A percentile compares a stretch with the other conserved stretches of the same genome.
Conservation (phyloP, 2,797 vertebrate species). For the Urophycis tenuis region DNA sequence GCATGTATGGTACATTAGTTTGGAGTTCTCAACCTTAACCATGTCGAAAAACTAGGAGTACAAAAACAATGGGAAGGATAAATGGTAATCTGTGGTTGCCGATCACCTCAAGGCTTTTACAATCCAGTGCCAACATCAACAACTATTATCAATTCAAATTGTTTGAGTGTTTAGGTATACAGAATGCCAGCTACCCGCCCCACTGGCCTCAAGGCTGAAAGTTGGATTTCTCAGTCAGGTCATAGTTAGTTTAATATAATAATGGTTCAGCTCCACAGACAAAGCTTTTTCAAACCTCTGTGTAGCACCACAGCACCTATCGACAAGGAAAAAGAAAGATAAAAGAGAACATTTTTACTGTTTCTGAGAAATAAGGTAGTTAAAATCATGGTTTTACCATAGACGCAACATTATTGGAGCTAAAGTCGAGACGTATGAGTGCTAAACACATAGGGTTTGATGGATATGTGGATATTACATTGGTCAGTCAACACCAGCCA, state of each 20-base stretch:
- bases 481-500: slow-evolving; percentile 1
- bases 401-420: neutral
- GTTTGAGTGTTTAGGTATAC: slow-evolving; percentile 1
- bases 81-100: neutral
- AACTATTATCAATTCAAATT: neutral
- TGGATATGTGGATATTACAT: neutral
- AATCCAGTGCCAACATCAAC: neutral
- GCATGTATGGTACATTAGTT: neutral
- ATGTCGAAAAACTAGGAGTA: neutral
- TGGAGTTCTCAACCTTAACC: neutral
- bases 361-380: neutral
- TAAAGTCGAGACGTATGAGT: neutral
- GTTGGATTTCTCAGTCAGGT: neutral
- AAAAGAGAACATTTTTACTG: neutral
- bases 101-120: neutral
- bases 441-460: neutral
- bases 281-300: slow-evolving; percentile 28
- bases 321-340: slow-evolving; percentile 7
- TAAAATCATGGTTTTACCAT: neutral
- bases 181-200: neutral
- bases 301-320: slow-evolving; percentile 18
- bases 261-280: neutral
- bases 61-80: neutral
- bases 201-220: neutral
- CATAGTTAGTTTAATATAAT: slow-evolving; percentile 13